Conservation (phyloP, 2,797 vertebrate genomes). For the Acestrorhynchus altus region DNA sequence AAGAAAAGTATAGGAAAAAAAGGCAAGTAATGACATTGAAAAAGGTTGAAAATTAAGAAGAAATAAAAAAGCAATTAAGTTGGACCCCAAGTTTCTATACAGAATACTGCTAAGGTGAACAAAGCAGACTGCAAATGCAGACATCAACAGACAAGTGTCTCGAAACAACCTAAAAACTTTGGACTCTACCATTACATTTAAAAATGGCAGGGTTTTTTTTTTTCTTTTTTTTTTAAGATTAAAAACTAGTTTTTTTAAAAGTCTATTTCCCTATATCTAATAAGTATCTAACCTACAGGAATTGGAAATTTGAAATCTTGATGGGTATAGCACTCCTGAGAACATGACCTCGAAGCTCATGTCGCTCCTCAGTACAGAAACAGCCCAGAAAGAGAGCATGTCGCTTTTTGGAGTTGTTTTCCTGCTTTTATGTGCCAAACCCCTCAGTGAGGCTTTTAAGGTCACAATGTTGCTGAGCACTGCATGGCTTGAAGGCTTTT, state of each 20-base stretch:
- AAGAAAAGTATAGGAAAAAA: not conserved
- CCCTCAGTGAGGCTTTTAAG: slow-evolving; percentile 24
- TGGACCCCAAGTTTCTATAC: slow-evolving; percentile 52
- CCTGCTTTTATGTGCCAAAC: slow-evolving; percentile 20
- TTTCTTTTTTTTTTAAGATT: slow-evolving; percentile 20
- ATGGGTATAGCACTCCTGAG: slow-evolving; percentile 8
- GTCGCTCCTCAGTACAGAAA: slow-evolving; percentile 23
- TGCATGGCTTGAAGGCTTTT: slow-evolving; percentile 43
- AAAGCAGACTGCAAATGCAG: not conserved
- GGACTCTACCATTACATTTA: slow-evolving; percentile 47
- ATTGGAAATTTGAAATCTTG: not conserved
- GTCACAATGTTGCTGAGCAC: slow-evolving; percentile 30
- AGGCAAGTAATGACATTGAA: not conserved
- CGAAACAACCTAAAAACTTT: slow-evolving; percentile 35
- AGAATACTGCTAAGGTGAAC: slow-evolving; percentile 32
- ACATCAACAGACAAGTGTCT: slow-evolving; percentile 8
- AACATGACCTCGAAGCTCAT: slow-evolving; percentile 45
- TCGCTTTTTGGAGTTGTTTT: not conserved
- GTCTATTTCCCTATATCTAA: slow-evolving; percentile 38
- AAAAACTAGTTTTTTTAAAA: slow-evolving; percentile 27
- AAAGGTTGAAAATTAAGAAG: not conserved
- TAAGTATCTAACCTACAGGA: not conserved
- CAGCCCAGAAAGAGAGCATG: too few relatives aligned
- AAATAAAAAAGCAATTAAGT: slow-evolving; percentile 19
- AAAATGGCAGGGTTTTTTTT: slow-evolving; percentile 47